Evolutionary conservation across 2,113 vertebrate species (phyloP).

Genomic region (Scytalopus superciliaris): DNA sequence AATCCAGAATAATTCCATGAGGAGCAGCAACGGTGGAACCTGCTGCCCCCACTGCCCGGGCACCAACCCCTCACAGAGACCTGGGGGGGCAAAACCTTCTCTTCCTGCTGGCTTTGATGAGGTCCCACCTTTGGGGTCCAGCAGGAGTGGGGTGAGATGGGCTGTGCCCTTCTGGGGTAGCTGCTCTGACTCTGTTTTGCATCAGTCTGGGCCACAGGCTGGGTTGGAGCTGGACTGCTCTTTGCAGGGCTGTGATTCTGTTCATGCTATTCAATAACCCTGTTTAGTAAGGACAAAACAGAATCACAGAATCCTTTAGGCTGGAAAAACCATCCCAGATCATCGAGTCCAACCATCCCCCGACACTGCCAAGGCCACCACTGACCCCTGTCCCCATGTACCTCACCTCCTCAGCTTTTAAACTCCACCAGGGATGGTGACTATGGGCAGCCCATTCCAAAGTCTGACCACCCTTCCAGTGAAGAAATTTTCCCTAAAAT

Average conservation of each 20-base stretch:
- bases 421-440: neutral
- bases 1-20: neutral
- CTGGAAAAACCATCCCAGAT: neutral
- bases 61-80: neutral
- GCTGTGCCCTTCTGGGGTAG: neutral
- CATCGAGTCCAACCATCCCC: neutral
- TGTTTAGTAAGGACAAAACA: neutral
- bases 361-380: neutral
- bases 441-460: neutral
- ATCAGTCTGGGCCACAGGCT: neutral
- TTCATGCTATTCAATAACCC: neutral
- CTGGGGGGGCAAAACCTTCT: neutral
- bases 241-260: neutral
- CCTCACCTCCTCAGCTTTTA: neutral
- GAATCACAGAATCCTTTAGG: neutral
- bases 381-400: neutral
- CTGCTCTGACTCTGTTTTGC: neutral
- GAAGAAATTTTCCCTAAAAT: neutral
- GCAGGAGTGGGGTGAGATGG: no score
- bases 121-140: no score
- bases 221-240: fast-evolving
- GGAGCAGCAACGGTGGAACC: neutral
- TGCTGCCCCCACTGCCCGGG: neutral
- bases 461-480: neutral
- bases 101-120: neutral